These are phyloP conservation scores for Neelides sp. DNA, from an alignment of 1,140 invertebrate species.

Conservation along the genomic window DNA sequence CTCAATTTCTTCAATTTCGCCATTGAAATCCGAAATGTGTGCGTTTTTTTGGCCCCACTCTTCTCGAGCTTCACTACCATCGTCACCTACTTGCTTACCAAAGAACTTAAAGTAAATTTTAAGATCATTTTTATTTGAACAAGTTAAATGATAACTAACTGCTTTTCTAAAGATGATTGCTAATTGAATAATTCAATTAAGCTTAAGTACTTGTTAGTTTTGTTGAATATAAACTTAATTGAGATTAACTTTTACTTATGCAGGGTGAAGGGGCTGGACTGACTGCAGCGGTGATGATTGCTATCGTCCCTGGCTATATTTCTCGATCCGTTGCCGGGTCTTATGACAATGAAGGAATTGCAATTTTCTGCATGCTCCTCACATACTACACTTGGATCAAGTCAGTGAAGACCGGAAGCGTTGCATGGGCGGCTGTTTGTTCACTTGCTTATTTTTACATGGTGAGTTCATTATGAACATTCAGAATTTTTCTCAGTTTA, in stretches of 20 bases:
- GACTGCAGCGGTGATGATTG: constrained; percentile 76
- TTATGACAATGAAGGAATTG: constrained; percentile 96
- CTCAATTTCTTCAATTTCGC: constrained; percentile 83
- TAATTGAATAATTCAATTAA: no score
- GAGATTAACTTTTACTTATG: constrained; percentile 11
- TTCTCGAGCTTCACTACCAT: constrained; percentile 94
- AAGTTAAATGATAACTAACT: no score
- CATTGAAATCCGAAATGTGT: constrained; percentile 93
- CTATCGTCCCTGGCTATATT: constrained; percentile 95
- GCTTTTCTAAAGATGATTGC: no score
- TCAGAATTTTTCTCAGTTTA: not conserved
- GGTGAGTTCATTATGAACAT: constrained; percentile 44
- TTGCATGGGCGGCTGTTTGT: constrained; percentile 79
- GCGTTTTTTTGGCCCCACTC: constrained; percentile 91
- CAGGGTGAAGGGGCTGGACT: constrained; percentile 82
- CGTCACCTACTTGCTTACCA: constrained; percentile 88
- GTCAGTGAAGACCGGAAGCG: constrained; percentile 86
- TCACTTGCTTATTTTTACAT: constrained; percentile 96
- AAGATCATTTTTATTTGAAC: not conserved
- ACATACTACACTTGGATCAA: constrained; percentile 98
- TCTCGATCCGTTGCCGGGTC: constrained; percentile 92
- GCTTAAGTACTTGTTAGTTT: not conserved
- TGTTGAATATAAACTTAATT: constrained; percentile 6
- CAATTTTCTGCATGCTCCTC: constrained; percentile 95
- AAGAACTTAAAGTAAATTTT: constrained; percentile 69